Base-by-base conservation (phyloP, 2,888 invertebrate genomes). In the Fabriciana adippe region DNA sequence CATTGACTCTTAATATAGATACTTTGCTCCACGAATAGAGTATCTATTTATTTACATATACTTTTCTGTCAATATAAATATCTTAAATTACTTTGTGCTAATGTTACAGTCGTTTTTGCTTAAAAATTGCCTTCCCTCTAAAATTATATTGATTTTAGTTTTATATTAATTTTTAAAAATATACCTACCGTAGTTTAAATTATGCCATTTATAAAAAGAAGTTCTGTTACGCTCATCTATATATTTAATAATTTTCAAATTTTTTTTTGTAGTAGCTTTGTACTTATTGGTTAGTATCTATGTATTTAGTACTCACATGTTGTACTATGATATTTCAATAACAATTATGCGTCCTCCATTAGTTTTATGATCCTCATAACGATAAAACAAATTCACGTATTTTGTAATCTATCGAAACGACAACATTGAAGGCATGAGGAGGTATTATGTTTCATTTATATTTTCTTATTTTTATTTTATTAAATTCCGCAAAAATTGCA, bases 401-500 rank as follows among this genome's bases (percentile, higher is more conserved):
- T 53, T 55, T 55, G 8, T 5, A 41, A 55, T 55, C 6, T 41
- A 55, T 61, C 14, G 35, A 51, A 14, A 60, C 11, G 2, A 50
- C 31, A 35, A 18, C 50, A n/a, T 60, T 16, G n/a, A 16, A 51
- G 26, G 2, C 8, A 35, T 41, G 35, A 41, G 35, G 6, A 6
- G 11, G 35, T 60, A 35, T 60, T 5, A 6, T 18, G 31, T 61
- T 35, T 35, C 15, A 51, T 31, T 15, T 41, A 0, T 1, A n/a
- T 31, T 26, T 14, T 26, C 47, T 16, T 3, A n/a, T 59, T 47
- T 48, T 14, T 48, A 16, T 47, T 47, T 57, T 53, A 47, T 6
- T 8, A 11, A 26, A 65, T 65, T 68, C 65, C 51, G 64, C 59
- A 67, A 66, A 65, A 65, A 67, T 66, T 68, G 45, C 68, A 48